phyloP scores from a whole-genome alignment of 2,113 vertebrate genomes.

The Theristicus caerulescens region DNA sequence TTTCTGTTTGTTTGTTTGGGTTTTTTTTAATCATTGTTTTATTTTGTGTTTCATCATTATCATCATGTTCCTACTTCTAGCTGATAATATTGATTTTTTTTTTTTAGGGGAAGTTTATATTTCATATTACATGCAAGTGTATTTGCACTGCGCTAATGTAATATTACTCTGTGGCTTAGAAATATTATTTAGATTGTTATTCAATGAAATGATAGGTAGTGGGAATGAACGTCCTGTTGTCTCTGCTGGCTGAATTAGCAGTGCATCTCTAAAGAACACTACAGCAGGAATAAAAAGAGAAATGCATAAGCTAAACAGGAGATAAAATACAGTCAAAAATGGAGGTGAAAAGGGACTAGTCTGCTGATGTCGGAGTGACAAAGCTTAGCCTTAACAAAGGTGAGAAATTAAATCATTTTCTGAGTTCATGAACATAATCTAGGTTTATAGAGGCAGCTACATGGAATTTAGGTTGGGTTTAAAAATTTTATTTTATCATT shows the following conservation, averaged over 20 bases:
- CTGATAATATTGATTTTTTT: slow-evolving; percentile 42
- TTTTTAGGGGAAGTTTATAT: not conserved
- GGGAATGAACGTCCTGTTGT: not conserved
- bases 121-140: slow-evolving; percentile 27
- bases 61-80: slow-evolving; percentile 53
- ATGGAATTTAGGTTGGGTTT: not conserved
- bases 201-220: not conserved
- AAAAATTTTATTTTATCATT: not conserved
- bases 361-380: not conserved
- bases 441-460: not conserved
- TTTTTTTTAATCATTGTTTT: slow-evolving; percentile 15
- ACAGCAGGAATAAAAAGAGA: not conserved
- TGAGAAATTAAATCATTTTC: not conserved
- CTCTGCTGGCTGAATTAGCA: not conserved
- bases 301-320: not conserved
- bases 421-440: not conserved
- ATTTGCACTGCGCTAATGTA: not conserved
- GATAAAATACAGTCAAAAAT: not conserved
- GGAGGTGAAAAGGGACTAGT: not conserved
- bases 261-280: not conserved
- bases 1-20: not conserved
- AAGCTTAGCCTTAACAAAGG: not conserved
- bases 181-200: not conserved
- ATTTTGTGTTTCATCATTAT: slow-evolving; percentile 35
- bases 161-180: slow-evolving; percentile 40